phyloP scores from a whole-genome alignment of 2,797 vertebrate species.

The Rhinichthys osculus region DNA sequence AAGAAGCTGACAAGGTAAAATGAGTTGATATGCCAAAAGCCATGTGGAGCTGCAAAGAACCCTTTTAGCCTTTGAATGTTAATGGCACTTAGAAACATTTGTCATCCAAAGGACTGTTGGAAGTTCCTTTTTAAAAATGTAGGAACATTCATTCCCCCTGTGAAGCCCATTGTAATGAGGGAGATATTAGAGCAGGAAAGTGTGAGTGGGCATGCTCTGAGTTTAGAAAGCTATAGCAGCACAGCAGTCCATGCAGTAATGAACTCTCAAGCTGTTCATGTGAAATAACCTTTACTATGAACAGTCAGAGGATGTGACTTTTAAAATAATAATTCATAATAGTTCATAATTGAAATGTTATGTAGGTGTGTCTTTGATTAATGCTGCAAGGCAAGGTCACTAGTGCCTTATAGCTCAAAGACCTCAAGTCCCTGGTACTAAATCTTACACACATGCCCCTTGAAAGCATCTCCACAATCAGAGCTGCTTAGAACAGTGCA shows the following conservation, averaged over 20 bases:
- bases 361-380: conserved; percentile 17
- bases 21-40: neutral
- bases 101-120: conserved; percentile 23
- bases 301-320: conserved; percentile 1
- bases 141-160: conserved; percentile 10
- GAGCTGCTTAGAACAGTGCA: neutral
- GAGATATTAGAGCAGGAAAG: conserved; percentile 21
- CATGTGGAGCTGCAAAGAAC: neutral
- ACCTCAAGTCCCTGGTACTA: conserved; percentile 8
- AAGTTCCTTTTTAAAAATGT: conserved; percentile 20
- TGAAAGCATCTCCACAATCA: neutral
- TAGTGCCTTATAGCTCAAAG: conserved; percentile 2
- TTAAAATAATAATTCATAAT: conserved; percentile 15
- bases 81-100: conserved; percentile 26
- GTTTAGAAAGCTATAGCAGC: conserved; percentile 11
- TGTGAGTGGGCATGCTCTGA: neutral
- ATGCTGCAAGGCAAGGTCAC: conserved; percentile 2
- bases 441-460: neutral
- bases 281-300: conserved; percentile 5
- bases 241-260: conserved; percentile 15
- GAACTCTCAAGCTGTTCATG: conserved; percentile 36
- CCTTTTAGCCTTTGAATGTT: conserved; percentile 17
- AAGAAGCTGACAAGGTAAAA: neutral
- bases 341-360: neutral
- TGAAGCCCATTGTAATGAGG: conserved; percentile 9